Conservation (phyloP, 2,888 invertebrate genomes). For the Pachliopta kotzebuea region DNA sequence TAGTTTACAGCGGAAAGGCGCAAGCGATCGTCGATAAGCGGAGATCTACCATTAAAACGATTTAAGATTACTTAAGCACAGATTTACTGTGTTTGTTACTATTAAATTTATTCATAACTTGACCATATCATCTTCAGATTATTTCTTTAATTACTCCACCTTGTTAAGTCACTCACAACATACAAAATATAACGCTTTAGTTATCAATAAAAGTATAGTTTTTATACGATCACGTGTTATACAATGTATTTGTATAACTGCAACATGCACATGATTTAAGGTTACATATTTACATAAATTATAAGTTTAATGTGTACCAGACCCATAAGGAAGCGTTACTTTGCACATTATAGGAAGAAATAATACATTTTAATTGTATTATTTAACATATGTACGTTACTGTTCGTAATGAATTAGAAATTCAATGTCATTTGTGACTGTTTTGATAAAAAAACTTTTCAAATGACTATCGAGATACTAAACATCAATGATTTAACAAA, state of each 20-base stretch:
- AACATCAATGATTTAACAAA: neutral
- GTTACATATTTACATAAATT: conserved; percentile 9
- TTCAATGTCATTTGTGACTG: neutral
- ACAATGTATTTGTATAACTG: neutral
- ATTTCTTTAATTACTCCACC: too few species aligned
- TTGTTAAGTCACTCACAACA: too few species aligned
- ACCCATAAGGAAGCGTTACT: conserved; percentile 21
- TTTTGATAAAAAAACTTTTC: neutral
- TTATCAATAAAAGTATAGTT: neutral
- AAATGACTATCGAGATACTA: neutral
- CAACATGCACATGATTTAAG: neutral
- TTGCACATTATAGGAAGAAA: conserved; percentile 7
- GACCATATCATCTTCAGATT: too few species aligned
- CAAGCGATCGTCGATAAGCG: conserved; percentile 29
- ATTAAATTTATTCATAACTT: too few species aligned
- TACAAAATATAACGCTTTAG: too few species aligned
- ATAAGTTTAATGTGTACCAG: conserved; percentile 14
- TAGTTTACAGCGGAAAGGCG: conserved; percentile 32
- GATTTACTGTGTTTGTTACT: too few species aligned
- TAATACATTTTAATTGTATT: conserved; percentile 13
- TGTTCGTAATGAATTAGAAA: neutral
- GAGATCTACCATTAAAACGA: neutral
- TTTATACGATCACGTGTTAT: neutral
- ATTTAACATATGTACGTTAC: conserved; percentile 5
- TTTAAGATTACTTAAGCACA: too few species aligned